phyloP scores from a whole-genome alignment of 2,888 invertebrate species.

The Ellobium chinense region DNA sequence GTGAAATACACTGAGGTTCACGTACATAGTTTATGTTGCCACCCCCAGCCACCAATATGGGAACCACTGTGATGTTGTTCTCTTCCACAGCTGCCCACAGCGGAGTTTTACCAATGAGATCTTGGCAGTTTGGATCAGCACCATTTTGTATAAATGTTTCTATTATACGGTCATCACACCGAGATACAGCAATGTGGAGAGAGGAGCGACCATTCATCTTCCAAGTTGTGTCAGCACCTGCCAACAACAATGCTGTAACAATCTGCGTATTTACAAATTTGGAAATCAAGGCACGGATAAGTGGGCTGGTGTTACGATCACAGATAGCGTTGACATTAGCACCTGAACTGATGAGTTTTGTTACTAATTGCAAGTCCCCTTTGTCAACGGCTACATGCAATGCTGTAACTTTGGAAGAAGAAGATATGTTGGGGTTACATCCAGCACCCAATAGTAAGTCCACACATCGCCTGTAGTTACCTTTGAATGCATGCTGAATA shows the following conservation, averaged over 20 bases:
- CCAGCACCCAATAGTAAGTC: slow-evolving; percentile 58
- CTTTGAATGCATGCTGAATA: slow-evolving; percentile 60
- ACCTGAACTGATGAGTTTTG: slow-evolving; percentile 61
- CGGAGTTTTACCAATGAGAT: slow-evolving; percentile 66
- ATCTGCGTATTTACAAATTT: slow-evolving; percentile 58
- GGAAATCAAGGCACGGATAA: slow-evolving; percentile 59
- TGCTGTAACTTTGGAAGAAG: slow-evolving; percentile 64
- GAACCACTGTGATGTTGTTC: slow-evolving; percentile 65
- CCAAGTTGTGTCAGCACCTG: slow-evolving; percentile 66
- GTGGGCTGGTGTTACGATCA: slow-evolving; percentile 57
- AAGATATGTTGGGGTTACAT: slow-evolving; percentile 65
- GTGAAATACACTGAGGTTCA: slow-evolving; percentile 54
- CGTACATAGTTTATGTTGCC: slow-evolving; percentile 60
- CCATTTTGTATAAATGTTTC: slow-evolving; percentile 63
- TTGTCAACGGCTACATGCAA: slow-evolving; percentile 71
- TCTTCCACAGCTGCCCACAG: slow-evolving; percentile 71
- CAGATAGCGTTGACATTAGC: slow-evolving; percentile 66
- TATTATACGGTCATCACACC: slow-evolving; percentile 66
- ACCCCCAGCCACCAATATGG: slow-evolving; percentile 59
- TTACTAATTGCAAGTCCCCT: slow-evolving; percentile 60
- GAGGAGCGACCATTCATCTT: slow-evolving; percentile 63
- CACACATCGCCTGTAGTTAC: slow-evolving; percentile 60
- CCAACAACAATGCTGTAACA: slow-evolving; percentile 63
- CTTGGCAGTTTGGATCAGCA: slow-evolving; percentile 64
- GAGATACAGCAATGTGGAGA: slow-evolving; percentile 68